Base-by-base conservation (phyloP, 2,113 vertebrate genomes). In the Bungarus multicinctus region DNA sequence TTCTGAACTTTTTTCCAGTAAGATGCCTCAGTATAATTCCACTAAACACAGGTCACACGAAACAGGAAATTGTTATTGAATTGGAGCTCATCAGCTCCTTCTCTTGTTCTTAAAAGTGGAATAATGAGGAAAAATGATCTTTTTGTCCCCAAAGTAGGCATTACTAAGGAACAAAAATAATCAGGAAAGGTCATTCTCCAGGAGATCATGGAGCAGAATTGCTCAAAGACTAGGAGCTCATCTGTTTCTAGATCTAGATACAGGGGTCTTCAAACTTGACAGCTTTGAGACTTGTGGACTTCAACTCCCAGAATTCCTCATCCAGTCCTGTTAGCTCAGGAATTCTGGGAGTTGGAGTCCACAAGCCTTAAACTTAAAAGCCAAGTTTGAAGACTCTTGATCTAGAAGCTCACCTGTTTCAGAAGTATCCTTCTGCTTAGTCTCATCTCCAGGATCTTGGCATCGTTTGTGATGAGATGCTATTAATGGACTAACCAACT, bases 131-230 rank as follows among this genome's bases (percentile, higher is more conserved):
- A 14, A 74, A 74, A 64, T n/a, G 27, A 64, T n/a, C 4, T 69
- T 74, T 74, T 34, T 34, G n/a, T 74, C 64, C n/a, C 64, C 14
- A 34, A 39, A 94, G 94, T 95, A 94, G 95, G 89, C 94, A 93
- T 96, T 96, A 95, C 93, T 94, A 96, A 93, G 94, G 96, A 94
- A 93, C 95, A 93, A 34, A 69, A 74, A 39, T 30, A 64, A 64
- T 2, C 27, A 64, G 60, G 60, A 64, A 64, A 11, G 11, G 9
- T 12, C 11, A 39, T 74, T 57, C 45, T 16, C 52, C 3, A 25
- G 10, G 74, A 27, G 7, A 23, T 16, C 0, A 1, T 18, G 7
- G 2, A 53, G 5, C 64, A 25, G 5, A 12, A n/a, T 52, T 54
- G 7, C 27, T 47, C 47, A 6, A 30, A 87, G 54, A 50, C 7